These are phyloP conservation scores for Nymphalis polychloros DNA, from an alignment of 2,888 invertebrate genomes.

Conservation along the genomic window DNA sequence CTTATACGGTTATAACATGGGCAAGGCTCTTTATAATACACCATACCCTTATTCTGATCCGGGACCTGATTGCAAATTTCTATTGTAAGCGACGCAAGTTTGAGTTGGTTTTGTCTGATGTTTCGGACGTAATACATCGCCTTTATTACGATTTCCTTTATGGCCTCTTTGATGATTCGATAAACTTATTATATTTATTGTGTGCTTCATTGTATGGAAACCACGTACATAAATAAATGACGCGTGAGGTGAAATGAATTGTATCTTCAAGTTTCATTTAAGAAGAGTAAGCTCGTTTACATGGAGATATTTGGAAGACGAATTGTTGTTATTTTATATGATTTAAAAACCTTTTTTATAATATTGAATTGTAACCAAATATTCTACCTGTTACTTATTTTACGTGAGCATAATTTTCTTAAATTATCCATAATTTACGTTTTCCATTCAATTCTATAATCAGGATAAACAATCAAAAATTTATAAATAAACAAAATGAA, in stretches of 20 bases:
- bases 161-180: constrained; percentile 16
- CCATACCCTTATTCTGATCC: constrained; percentile 43
- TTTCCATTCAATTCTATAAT: not conserved
- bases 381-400: no score
- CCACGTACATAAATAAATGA: constrained; percentile 10
- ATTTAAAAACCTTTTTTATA: no score
- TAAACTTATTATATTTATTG: constrained; percentile 3
- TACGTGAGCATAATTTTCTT: no score
- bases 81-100: constrained; percentile 40
- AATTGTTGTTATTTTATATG: no score
- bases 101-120: constrained; percentile 37
- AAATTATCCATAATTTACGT: no score
- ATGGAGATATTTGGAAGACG: no score
- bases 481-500: constrained; percentile 31
- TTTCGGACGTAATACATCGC: constrained; percentile 36
- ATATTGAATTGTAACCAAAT: no score
- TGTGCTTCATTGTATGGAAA: constrained; percentile 10
- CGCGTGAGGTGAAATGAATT: constrained; percentile 3
- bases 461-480: constrained; percentile 23
- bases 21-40: constrained; percentile 31
- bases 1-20: constrained; percentile 4
- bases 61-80: constrained; percentile 41
- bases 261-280: no score
- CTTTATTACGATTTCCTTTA: constrained; percentile 30
- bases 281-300: no score